Base-by-base conservation (phyloP, 2,888 invertebrate genomes). In the Tinea trinotella region DNA sequence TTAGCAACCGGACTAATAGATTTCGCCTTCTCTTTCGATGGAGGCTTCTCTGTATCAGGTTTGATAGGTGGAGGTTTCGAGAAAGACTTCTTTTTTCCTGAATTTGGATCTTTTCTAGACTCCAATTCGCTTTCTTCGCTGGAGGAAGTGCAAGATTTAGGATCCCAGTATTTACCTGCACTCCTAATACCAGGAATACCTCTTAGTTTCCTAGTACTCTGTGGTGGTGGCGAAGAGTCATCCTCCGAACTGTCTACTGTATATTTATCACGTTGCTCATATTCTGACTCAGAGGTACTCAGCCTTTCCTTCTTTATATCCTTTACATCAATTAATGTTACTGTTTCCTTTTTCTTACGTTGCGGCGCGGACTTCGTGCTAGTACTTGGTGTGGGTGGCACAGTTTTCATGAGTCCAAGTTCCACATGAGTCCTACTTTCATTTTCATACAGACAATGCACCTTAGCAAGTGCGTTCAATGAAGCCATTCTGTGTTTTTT, bases 371-470 rank as follows among this genome's bases (percentile, higher is more conserved):
- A 88, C 88, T 87, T 59, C 88, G 87, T 34, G 88, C 87, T 53
- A 85, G 68, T 10, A 71, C 59, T 62, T 84, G 87, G 46, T 57
- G 82, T 68, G 22, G 13, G 20, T 36, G 85, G 82, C 48, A 84
- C 61, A 17, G 85, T 87, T 68, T 76, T 84, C 79, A 86, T 83
- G 40, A 87, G 66, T 0, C 90, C 90, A 57, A 90, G 63, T 64
- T 90, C 89, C 66, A 92, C 88, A 57, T 91, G 92, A 0, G 91
- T 91, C 52, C 92, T 87, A 53, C 92, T 91, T 78, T 96, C 96
- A 69, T 96, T 96, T 75, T 96, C 96, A 67, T 96, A 96, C 18
- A 96, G 86, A 67, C 95, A 95, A 71, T 96, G 95, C 1, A 96
- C 96, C 84, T 96, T 96, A 19, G 95, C 95, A 61, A 93, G 74